Evolutionary conservation across 1,140 invertebrate genomes (phyloP).

Genomic region (Drosophila neocordata): DNA sequence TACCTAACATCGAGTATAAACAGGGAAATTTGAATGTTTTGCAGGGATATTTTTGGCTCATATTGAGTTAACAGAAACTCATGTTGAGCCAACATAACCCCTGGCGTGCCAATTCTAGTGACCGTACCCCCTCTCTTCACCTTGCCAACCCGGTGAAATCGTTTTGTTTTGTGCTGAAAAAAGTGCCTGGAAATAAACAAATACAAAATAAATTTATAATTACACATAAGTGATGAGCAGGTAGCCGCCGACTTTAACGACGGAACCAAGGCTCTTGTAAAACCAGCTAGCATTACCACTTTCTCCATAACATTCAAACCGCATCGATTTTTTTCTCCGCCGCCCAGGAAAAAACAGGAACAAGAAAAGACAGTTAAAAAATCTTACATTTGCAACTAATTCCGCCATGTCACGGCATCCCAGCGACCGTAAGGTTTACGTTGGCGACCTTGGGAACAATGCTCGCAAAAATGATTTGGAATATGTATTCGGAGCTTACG

Average conservation of each 20-base stretch:
- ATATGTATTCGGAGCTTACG: conserved; percentile 97
- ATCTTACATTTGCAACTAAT: conserved; percentile 40
- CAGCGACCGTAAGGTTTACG: conserved; percentile 97
- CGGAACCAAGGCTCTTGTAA: conserved; percentile 31
- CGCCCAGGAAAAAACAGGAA: conserved; percentile 19
- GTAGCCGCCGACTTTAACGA: conserved; percentile 14
- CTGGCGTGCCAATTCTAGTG: background rate
- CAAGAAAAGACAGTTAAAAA: conserved; percentile 1
- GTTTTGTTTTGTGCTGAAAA: conserved; percentile 49
- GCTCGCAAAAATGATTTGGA: conserved; percentile 96
- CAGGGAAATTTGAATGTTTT: background rate
- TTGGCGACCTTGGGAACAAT: conserved; percentile 95
- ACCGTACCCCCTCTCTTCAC: background rate
- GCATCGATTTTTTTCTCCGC: conserved; percentile 71
- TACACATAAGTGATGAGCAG: conserved; percentile 33
- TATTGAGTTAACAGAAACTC: no score
- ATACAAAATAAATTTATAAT: conserved; percentile 9
- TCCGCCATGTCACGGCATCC: conserved; percentile 88
- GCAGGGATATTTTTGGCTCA: background rate
- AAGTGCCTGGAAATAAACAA: conserved; percentile 44
- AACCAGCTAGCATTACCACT: conserved; percentile 19
- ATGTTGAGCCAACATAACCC: no score
- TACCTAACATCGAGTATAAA: background rate
- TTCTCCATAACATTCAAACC: conserved; percentile 14
- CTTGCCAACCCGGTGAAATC: conserved; percentile 54